phyloP scores from a whole-genome alignment of 1,140 invertebrate genomes.

The Cardiocondyla obscurior region DNA sequence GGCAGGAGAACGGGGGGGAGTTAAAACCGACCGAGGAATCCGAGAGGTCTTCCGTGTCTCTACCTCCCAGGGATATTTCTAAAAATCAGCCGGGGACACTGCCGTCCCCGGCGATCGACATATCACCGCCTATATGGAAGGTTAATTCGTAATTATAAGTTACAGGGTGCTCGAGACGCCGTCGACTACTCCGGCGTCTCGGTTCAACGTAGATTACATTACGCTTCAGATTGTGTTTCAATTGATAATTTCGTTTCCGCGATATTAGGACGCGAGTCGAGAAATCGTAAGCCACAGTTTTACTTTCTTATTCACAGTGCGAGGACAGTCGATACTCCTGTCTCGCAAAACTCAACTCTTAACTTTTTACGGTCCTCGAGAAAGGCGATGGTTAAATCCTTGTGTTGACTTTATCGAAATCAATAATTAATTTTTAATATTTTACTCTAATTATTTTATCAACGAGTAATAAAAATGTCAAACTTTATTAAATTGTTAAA shows the following conservation, averaged over 20 bases:
- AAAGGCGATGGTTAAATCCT: not conserved
- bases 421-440: not conserved
- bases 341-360: constrained; percentile 32
- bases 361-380: constrained; percentile 15
- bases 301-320: constrained; percentile 48
- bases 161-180: constrained; percentile 62
- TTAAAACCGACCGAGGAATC: constrained; percentile 57
- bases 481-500: too few species aligned
- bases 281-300: not conserved
- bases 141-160: constrained; percentile 57
- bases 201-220: constrained; percentile 50
- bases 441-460: not conserved
- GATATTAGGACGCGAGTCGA: constrained; percentile 34
- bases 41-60: constrained; percentile 65
- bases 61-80: constrained; percentile 8
- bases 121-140: constrained; percentile 61
- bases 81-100: constrained; percentile 23
- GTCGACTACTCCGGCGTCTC: constrained; percentile 79
- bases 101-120: constrained; percentile 42
- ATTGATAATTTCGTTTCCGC: not conserved
- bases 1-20: constrained; percentile 48
- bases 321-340: constrained; percentile 65
- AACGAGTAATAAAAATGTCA: not conserved
- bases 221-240: not conserved
- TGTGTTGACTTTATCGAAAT: not conserved